Conservation (phyloP, 2,888 invertebrate genomes). For the Ectropis crepuscularia region DNA sequence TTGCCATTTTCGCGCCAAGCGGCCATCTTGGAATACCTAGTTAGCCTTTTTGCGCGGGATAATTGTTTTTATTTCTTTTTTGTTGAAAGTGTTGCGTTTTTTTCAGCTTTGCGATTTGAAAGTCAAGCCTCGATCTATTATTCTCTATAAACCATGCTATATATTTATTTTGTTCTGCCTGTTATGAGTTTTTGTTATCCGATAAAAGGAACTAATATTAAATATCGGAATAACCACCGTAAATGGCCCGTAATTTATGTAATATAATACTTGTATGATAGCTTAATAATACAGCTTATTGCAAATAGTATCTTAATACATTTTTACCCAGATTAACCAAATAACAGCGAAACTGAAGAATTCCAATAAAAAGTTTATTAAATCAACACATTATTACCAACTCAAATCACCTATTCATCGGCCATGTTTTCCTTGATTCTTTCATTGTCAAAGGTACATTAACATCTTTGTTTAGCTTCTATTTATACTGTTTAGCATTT, state of each 20-base stretch:
- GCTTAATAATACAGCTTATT: too few species aligned
- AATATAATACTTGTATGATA: too few species aligned
- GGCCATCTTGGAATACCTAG: conserved; percentile 27
- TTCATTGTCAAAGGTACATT: conserved; percentile 17
- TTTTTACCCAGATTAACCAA: too few species aligned
- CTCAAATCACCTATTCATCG: background rate
- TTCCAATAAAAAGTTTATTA: background rate
- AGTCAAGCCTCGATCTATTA: background rate
- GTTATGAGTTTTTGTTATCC: too few species aligned
- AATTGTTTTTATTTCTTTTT: conserved; percentile 11
- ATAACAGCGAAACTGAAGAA: conserved; percentile 5
- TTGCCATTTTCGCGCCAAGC: conserved; percentile 34
- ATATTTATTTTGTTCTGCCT: too few species aligned
- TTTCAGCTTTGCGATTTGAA: background rate
- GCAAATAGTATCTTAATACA: too few species aligned
- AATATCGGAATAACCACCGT: too few species aligned
- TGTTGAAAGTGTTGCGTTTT: background rate
- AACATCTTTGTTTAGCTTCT: conserved; percentile 19
- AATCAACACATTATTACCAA: background rate
- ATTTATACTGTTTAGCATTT: conserved; percentile 43
- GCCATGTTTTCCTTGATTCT: conserved; percentile 15
- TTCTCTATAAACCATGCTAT: too few species aligned
- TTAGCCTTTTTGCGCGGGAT: conserved; percentile 27
- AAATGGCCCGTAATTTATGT: too few species aligned
- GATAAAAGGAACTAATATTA: too few species aligned